Conservation (phyloP, 1,140 invertebrate genomes). For the Ceratosolen fusciceps region DNA sequence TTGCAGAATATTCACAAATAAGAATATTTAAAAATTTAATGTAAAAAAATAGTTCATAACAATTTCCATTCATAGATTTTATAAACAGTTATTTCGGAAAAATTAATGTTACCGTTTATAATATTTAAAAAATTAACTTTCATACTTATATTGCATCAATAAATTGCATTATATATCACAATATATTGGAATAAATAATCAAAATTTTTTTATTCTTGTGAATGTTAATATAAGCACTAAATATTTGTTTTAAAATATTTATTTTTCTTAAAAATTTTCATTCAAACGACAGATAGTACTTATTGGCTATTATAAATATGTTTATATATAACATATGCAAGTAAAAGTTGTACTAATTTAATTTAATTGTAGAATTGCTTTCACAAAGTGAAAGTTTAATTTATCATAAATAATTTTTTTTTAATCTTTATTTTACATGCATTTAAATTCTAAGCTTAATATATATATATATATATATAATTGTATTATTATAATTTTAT, state of each 20-base stretch:
- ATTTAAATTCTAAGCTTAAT: too few relatives aligned
- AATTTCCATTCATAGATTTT: too few relatives aligned
- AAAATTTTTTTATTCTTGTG: not conserved
- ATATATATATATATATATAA: too few relatives aligned
- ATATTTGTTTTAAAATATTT: not conserved
- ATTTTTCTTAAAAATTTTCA: not conserved
- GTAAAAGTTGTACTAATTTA: conserved; percentile 32
- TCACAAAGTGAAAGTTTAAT: conserved; percentile 24
- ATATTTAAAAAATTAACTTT: not conserved
- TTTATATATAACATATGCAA: not conserved
- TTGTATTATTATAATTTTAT: too few relatives aligned
- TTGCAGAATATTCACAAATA: too few relatives aligned
- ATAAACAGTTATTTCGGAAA: too few relatives aligned
- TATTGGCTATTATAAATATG: not conserved
- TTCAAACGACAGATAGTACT: conserved; percentile 1
- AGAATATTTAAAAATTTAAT: too few relatives aligned
- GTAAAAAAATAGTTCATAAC: too few relatives aligned
- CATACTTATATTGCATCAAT: not conserved
- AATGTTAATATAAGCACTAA: not conserved
- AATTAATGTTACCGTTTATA: too few relatives aligned
- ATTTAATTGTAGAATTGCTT: conserved; percentile 38
- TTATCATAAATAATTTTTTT: not conserved
- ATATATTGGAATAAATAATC: too few relatives aligned
- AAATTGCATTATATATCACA: not conserved
- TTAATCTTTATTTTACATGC: too few relatives aligned